Evolutionary conservation across 2,888 invertebrate species (phyloP), one percentile per base, ranked within the genome.

Genomic region (Hydrotaea cyrtoneurina): DNA sequence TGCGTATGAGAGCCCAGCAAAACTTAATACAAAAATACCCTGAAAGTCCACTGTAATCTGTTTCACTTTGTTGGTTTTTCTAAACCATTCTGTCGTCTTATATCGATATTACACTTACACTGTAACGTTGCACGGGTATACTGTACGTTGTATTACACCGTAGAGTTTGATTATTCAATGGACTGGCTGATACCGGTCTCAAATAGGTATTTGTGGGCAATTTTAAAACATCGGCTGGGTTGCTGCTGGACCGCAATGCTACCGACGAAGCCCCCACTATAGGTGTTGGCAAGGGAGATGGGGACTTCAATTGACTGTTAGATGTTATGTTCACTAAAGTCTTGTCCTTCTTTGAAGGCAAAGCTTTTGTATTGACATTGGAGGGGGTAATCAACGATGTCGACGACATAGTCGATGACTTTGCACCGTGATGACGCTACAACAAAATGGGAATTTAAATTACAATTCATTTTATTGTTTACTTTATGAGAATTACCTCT

Each of bases 141-240:
- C 88, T 46, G 15, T 89, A 88, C 13, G 86, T 39, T 19, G 87
- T 75, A 21, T 86, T 81, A 50, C 85, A 82, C 13, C 82, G 85
- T 72, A 85, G 11, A 7, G 79, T 71, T 86, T 75, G 74, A 62
- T 73, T 80, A 53, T 50, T 64, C 8, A 84, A 39, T n/a, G 77
- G 57, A 62, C 53, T 79, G 8, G 31, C 2, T 13, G 86, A 55
- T 21, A 91, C 88, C 0, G 90, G 88, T 13, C 91, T 88, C 31
- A 92, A 84, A 85, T 88, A 91, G n/a, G 92, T 92, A 78, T 89
- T 91, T 36, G 89, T 87, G 5, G 91, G 91, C 66, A 91, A 85
- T 82, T 91, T 91, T 10, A 92, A 87, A 23, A 91, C 75, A 78
- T 92, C 88, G 8, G 89, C 83, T 5, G 43, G 23, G 43, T 43